Base-by-base conservation (phyloP, 2,113 vertebrate genomes). In the Salminus brasiliensis region DNA sequence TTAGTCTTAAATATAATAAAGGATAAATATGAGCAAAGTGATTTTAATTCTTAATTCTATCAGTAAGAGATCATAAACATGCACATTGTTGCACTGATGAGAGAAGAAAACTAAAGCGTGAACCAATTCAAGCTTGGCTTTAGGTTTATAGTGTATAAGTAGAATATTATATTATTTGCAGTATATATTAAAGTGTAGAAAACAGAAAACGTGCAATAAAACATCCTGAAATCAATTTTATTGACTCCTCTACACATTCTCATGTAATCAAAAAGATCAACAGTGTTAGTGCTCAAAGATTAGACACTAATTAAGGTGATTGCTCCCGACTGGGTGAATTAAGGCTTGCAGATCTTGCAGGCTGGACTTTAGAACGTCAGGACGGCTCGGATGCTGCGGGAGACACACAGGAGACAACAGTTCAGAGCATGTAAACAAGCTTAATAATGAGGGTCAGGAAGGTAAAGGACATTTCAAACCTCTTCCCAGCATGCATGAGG, bases 401-500 rank as follows among this genome's bases (percentile, higher is more conserved):
- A 73, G 49, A 71, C 16, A 73, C 45, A 67, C 8, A 5, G 25
- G n/a, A 10, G 1, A 68, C 11, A 57, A 13, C 5, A 7, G 2
- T 18, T 55, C 5, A 25, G n/a, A 34, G 23, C 34, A 49, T 4
- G 25, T 70, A 30, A 25, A 29, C 13, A 21, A 4, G 5, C 5
- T 3, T 32, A n/a, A 29, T 16, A 30, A 49, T 11, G 5, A 29
- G 13, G 16, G n/a, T 23, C 25, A 36, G 62, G 15, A 21, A 39
- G 0, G 9, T 10, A 21, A 30, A 47, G 65, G 45, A 10, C n/a
- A 6, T 25, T 5, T n/a, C 43, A 2, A 29, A 79, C 95, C 95
- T 94, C 80, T 94, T 88, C 39, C 95, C 95, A 30, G 89, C 63
- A 1, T 94, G 95, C 92, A 97, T 92, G 74, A 97, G 92, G 72